Percentiles rank a stretch among this genome's conserved stretches.
Evolutionary conservation across 2,113 vertebrate species (phyloP).

Genomic region (Spermophilus dauricus): DNA sequence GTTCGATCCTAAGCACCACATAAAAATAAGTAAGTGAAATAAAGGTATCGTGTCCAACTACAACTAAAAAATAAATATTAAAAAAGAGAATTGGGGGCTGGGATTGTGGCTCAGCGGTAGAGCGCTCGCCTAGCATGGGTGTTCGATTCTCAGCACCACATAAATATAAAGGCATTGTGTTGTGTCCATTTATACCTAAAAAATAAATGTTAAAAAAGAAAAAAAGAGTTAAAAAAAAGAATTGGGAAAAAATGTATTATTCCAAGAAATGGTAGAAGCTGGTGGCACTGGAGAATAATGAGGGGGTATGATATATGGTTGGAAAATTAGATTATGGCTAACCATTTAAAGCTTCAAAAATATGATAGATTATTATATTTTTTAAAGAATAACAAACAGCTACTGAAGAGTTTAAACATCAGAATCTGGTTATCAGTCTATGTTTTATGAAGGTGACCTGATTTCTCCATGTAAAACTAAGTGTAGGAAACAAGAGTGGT

Average conservation of each 20-base stretch:
- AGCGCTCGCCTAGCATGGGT: too few species aligned
- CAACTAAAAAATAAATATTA: too few species aligned
- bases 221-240: too few species aligned
- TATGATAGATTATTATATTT: background rate
- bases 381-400: background rate
- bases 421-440: background rate
- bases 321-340: background rate
- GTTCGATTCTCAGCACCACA: too few species aligned
- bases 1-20: too few species aligned
- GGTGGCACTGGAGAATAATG: background rate
- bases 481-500: background rate
- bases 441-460: background rate
- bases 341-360: background rate
- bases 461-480: background rate
- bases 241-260: background rate
- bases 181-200: too few species aligned
- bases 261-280: background rate
- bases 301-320: background rate
- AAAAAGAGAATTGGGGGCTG: too few species aligned
- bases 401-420: background rate
- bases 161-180: too few species aligned
- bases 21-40: too few species aligned
- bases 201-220: too few species aligned
- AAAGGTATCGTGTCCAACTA: too few species aligned
- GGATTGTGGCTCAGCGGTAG: too few species aligned